Evolutionary conservation across 2,113 vertebrate species (phyloP).

Genomic region (Hemichromis elongatus): DNA sequence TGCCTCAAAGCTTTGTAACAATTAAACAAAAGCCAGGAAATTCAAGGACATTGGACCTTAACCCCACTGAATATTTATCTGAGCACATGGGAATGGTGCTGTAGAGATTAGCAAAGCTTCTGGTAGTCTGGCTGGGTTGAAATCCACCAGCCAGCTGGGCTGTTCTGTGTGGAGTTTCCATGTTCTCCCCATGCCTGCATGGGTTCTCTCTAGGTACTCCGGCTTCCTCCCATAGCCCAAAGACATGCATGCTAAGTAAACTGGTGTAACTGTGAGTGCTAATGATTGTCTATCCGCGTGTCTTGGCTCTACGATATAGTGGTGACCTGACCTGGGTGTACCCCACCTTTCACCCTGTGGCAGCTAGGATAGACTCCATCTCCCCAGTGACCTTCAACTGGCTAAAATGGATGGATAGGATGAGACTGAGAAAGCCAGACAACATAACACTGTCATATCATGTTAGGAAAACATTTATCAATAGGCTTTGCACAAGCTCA

Average conservation of each 20-base stretch:
- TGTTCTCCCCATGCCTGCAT: not conserved
- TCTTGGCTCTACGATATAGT: not conserved
- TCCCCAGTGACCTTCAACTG: not conserved
- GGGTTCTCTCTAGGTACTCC: not conserved
- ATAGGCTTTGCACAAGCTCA: not conserved
- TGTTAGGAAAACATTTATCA: not conserved
- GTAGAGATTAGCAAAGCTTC: not conserved
- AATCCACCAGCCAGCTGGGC: not conserved
- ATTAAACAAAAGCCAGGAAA: not conserved
- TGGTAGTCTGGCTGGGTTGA: not conserved
- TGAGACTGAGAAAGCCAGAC: not conserved
- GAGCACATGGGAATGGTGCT: not conserved
- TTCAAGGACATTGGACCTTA: not conserved
- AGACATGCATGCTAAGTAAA: not conserved
- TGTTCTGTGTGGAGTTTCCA: not conserved
- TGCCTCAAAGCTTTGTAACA: not conserved
- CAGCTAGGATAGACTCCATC: not conserved
- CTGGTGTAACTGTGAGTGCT: not conserved
- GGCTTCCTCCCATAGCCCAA: not conserved
- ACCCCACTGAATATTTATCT: not conserved
- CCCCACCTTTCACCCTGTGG: not conserved
- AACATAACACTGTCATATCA: not conserved
- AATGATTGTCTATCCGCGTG: not conserved
- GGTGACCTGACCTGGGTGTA: not conserved
- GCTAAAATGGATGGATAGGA: not conserved